phyloP scores from a whole-genome alignment of 1,140 invertebrate species.

The Plodia interpunctella region DNA sequence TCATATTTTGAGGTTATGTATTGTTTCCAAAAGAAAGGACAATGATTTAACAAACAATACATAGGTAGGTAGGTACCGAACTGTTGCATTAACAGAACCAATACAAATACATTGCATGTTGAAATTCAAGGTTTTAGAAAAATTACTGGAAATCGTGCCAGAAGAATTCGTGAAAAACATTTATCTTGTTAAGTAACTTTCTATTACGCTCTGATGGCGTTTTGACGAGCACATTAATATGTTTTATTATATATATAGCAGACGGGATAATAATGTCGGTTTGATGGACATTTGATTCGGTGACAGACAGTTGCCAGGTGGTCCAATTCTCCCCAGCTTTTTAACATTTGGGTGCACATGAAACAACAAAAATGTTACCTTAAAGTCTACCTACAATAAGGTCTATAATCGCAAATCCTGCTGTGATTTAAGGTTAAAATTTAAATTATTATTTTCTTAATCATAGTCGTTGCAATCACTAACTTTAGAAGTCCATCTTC shows the following conservation, averaged over 20 bases:
- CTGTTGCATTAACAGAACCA: no score
- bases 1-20: no score
- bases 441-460: no score
- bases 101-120: no score
- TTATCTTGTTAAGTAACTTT: neutral
- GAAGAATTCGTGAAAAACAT: neutral
- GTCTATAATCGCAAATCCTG: neutral
- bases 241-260: conserved; percentile 36
- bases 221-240: conserved; percentile 40
- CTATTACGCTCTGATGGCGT: conserved; percentile 29
- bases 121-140: no score
- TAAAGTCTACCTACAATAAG: neutral
- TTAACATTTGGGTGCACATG: neutral
- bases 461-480: neutral
- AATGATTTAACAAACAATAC: no score
- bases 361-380: neutral
- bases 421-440: neutral
- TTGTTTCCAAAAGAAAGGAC: no score
- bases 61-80: no score
- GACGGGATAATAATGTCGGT: conserved; percentile 28
- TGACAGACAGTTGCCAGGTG: conserved; percentile 47
- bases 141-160: no score
- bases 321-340: conserved; percentile 19
- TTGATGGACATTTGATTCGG: conserved; percentile 31
- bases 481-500: neutral